Percentiles rank a stretch among this genome's conserved stretches.
phyloP scores from a whole-genome alignment of 2,113 vertebrate genomes.

The Carassius carassius region DNA sequence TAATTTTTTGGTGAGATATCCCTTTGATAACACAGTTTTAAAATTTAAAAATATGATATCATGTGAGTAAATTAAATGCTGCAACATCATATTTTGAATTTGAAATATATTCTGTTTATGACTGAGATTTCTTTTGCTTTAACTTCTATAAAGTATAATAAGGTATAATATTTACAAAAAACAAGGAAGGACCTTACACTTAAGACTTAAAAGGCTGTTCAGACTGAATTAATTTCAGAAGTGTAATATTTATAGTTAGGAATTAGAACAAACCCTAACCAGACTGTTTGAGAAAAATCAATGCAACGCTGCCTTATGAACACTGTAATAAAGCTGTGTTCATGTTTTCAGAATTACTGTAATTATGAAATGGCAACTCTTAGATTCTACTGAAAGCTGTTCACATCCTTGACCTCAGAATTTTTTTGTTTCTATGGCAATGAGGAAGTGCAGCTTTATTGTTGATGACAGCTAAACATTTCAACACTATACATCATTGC shows the following conservation, averaged over 20 bases:
- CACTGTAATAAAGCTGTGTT: neutral
- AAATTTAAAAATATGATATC: no score
- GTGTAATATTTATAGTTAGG: neutral
- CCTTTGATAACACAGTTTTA: no score
- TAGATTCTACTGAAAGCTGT: neutral
- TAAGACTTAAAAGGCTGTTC: neutral
- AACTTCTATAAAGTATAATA: no score
- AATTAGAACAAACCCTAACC: neutral
- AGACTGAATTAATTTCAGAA: neutral
- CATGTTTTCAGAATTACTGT: conserved; percentile 19
- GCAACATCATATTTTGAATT: no score
- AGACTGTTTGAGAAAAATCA: neutral
- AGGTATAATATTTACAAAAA: no score
- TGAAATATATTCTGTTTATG: no score
- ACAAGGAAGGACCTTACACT: no score
- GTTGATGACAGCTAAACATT: neutral
- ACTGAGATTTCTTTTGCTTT: no score
- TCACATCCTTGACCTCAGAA: neutral
- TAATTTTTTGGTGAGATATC: no score
- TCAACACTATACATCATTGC: neutral
- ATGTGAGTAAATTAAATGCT: no score
- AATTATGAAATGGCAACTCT: neutral
- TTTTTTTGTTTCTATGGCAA: conserved; percentile 12
- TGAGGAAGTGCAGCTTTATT: neutral
- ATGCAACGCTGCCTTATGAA: neutral